Conservation (phyloP, 2,888 invertebrate species). For the Keiferia lycopersicella region DNA sequence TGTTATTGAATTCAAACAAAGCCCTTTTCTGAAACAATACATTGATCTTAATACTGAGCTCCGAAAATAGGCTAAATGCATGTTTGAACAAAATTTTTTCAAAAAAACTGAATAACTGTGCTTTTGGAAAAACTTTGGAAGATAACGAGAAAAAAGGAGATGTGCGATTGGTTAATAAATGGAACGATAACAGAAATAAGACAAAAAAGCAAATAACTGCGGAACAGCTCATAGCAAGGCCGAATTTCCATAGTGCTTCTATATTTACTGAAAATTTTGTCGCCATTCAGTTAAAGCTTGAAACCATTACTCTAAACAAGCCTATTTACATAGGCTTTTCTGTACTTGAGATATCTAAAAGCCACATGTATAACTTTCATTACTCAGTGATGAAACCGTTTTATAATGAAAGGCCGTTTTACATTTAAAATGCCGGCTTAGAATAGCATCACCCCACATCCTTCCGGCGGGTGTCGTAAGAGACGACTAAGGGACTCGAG, state of each 20-base stretch:
- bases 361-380: conserved; percentile 30
- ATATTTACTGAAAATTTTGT: conserved; percentile 28
- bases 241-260: conserved; percentile 27
- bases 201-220: conserved; percentile 20
- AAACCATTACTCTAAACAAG: conserved; percentile 25
- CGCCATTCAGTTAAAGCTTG: conserved; percentile 26
- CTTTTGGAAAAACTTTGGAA: conserved; percentile 20
- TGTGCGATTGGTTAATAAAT: conserved; percentile 20
- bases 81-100: conserved; percentile 24
- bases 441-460: too few relatives aligned
- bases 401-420: conserved; percentile 8
- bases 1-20: conserved; percentile 42
- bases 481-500: too few relatives aligned
- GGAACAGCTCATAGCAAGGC: conserved; percentile 14
- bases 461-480: too few relatives aligned
- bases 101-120: conserved; percentile 8
- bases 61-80: neutral
- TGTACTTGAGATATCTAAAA: conserved; percentile 22
- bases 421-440: too few relatives aligned
- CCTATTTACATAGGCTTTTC: conserved; percentile 29
- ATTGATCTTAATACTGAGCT: conserved; percentile 33
- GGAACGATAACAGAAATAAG: conserved; percentile 23
- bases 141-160: neutral
- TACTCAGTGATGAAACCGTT: conserved; percentile 27
- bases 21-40: conserved; percentile 42